These are phyloP conservation scores for Cheilosia urbana DNA, from an alignment of 2,888 invertebrate genomes.

Conservation along the genomic window DNA sequence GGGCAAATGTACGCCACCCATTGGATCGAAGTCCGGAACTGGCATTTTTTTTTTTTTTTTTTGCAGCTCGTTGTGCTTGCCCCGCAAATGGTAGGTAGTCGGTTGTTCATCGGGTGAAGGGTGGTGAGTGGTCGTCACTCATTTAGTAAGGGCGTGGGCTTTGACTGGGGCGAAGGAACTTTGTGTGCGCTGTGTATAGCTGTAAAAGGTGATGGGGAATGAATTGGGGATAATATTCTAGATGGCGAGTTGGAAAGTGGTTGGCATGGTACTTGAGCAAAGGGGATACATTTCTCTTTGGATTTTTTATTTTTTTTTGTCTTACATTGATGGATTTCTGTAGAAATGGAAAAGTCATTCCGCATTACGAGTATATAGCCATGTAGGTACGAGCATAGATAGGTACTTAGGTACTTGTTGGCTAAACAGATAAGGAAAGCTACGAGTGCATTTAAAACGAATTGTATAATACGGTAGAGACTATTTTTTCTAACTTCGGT, in stretches of 20 bases:
- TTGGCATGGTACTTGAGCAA: slow-evolving; percentile 15
- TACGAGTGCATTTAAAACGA: no score
- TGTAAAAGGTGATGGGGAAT: slow-evolving; percentile 40
- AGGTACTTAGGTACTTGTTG: no score
- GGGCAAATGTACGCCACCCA: slow-evolving; percentile 74
- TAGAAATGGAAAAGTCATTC: no score
- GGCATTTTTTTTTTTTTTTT: slow-evolving; percentile 8
- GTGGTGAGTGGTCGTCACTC: slow-evolving; percentile 66
- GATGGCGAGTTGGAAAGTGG: not conserved
- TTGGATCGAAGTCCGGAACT: slow-evolving; percentile 70
- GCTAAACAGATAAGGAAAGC: no score
- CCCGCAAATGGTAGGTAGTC: not conserved
- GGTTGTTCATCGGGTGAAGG: slow-evolving; percentile 42
- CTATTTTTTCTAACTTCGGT: no score
- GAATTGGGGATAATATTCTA: slow-evolving; percentile 25
- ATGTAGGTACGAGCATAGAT: no score
- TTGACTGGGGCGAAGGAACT: slow-evolving; percentile 72
- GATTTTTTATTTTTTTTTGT: not conserved
- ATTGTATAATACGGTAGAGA: no score
- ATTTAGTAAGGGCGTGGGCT: slow-evolving; percentile 75
- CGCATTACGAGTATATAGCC: no score
- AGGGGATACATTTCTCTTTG: slow-evolving; percentile 43
- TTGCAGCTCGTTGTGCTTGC: slow-evolving; percentile 5
- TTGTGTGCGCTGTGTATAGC: slow-evolving; percentile 43
- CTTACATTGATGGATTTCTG: not conserved